Evolutionary conservation across 2,888 invertebrate genomes (phyloP).

Genomic region (Mythimna loreyi): DNA sequence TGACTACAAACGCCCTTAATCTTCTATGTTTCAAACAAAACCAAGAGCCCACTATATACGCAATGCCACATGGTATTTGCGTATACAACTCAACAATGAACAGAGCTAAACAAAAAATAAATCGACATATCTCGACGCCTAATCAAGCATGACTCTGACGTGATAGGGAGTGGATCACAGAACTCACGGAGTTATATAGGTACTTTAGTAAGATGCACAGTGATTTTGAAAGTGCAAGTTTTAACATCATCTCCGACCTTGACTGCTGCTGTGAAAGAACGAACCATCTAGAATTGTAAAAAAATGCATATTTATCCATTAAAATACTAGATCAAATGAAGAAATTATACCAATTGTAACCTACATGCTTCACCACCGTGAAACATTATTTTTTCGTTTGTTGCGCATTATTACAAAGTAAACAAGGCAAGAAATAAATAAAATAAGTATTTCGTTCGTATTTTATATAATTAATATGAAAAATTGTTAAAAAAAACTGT

Average conservation of each 20-base stretch:
- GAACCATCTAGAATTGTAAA: conserved; percentile 24
- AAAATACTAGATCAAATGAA: conserved; percentile 19
- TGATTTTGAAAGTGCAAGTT: conserved; percentile 42
- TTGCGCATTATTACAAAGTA: conserved; percentile 21
- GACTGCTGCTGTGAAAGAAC: conserved; percentile 15
- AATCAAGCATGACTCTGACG: conserved; percentile 24
- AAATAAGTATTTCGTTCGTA: conserved; percentile 74
- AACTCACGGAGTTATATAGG: conserved; percentile 7
- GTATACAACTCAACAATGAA: background rate
- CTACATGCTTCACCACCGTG: conserved; percentile 42
- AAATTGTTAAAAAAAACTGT: conserved; percentile 86
- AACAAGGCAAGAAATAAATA: conserved; percentile 59
- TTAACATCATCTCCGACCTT: conserved; percentile 34
- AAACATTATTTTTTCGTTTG: conserved; percentile 39
- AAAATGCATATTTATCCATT: conserved; percentile 12
- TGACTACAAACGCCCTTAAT: background rate
- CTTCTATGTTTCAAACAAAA: background rate
- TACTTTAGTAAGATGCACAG: conserved; percentile 12
- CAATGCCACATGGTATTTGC: background rate
- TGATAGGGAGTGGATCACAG: background rate
- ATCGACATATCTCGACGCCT: background rate
- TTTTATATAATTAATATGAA: conserved; percentile 89
- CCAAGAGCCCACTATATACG: too few species aligned
- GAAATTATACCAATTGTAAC: conserved; percentile 34
- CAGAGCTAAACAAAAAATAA: background rate